A percentile compares a stretch with the other conserved stretches of the same genome.
Evolutionary conservation across 1,140 invertebrate species (phyloP).

Genomic region (Zaprionus camerounensis): DNA sequence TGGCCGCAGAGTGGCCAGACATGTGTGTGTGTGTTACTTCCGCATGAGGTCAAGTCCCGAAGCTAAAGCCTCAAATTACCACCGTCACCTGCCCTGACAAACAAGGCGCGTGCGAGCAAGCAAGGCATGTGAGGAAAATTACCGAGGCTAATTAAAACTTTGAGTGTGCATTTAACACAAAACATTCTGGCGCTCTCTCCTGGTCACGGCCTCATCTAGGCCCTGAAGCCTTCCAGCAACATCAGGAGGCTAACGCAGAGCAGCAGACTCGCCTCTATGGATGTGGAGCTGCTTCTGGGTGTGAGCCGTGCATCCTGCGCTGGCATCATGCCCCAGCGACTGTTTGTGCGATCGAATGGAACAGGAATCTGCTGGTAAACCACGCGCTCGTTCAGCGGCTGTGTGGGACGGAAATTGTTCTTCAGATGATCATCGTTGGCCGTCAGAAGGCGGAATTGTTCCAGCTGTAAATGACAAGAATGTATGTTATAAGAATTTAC

Average conservation of each 20-base stretch:
- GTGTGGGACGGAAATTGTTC: slow-evolving; percentile 91
- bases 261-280: neutral
- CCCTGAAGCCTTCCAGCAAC: slow-evolving; percentile 11
- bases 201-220: slow-evolving; percentile 8
- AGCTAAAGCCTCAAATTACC: neutral
- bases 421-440: slow-evolving; percentile 88
- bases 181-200: neutral
- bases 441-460: slow-evolving; percentile 89
- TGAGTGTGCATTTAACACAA: slow-evolving; percentile 42
- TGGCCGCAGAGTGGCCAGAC: neutral
- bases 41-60: neutral
- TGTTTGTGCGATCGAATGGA: neutral
- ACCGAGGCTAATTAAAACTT: slow-evolving; percentile 48
- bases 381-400: slow-evolving; percentile 88
- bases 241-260: neutral
- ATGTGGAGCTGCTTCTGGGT: neutral
- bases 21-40: neutral
- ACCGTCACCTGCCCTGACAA: neutral
- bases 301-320: slow-evolving; percentile 32
- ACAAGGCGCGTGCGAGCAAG: slow-evolving; percentile 13
- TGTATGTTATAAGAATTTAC: neutral
- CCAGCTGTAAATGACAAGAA: slow-evolving; percentile 86
- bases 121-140: slow-evolving; percentile 26
- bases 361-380: slow-evolving; percentile 76
- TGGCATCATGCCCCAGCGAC: slow-evolving; percentile 50